A percentile compares a stretch with the other conserved stretches of the same genome.
phyloP scores from a whole-genome alignment of 2,797 vertebrate species.

The Gambelia wislizenii region DNA sequence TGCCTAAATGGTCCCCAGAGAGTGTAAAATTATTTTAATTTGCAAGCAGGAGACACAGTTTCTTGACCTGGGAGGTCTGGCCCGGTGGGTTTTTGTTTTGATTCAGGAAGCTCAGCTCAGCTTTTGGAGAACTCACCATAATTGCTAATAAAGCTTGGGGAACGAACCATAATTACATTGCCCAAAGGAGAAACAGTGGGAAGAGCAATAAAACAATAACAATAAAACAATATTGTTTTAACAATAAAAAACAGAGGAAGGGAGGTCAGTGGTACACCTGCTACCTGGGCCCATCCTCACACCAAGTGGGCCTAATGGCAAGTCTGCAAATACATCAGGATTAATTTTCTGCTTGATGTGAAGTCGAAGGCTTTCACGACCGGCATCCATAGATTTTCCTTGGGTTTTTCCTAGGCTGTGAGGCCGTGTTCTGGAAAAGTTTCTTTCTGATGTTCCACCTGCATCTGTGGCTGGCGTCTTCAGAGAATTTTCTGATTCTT shows the following conservation, averaged over 20 bases:
- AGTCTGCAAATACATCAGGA: background rate
- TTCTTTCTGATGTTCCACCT: no score
- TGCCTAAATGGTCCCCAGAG: background rate
- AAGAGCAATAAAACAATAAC: no score
- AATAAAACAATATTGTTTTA: no score
- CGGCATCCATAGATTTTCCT: no score
- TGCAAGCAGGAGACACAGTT: background rate
- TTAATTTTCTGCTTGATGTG: constrained; percentile 13
- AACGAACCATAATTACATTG: background rate
- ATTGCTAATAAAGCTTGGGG: background rate
- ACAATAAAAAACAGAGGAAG: no score
- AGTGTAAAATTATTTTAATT: background rate
- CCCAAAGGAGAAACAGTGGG: background rate
- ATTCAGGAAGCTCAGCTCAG: background rate
- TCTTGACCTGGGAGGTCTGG: no score
- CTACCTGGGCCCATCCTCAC: background rate
- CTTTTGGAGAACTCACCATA: background rate
- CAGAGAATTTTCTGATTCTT: no score
- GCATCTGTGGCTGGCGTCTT: no score
- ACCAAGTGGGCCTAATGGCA: background rate
- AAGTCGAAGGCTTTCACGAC: no score
- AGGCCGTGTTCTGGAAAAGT: no score
- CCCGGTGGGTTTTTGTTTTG: background rate
- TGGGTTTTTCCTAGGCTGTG: no score
- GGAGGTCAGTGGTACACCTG: background rate